These are phyloP conservation scores for Cynopterus brachyotis DNA, from an alignment of 2,113 vertebrate genomes.

Conservation along the genomic window DNA sequence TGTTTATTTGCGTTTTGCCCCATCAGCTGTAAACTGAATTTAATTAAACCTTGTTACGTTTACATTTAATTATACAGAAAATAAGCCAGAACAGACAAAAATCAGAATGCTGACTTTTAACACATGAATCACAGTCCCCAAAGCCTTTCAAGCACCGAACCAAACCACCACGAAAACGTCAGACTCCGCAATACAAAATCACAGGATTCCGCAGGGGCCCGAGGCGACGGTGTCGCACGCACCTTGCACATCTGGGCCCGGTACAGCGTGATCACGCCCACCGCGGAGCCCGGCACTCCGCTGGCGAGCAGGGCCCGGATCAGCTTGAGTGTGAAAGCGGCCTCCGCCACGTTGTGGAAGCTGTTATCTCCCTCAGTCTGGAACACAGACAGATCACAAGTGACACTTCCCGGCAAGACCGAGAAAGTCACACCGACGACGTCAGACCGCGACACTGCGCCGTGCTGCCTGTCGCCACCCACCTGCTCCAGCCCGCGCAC, in stretches of 20 bases:
- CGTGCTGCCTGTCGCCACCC: not conserved
- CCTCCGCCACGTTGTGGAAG: constrained; percentile 87
- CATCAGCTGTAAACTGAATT: constrained; percentile 76
- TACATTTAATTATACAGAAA: constrained; percentile 73
- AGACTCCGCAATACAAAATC: not conserved
- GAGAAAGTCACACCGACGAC: not conserved
- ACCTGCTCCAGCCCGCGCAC: constrained; percentile 85
- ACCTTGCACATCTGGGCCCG: constrained; percentile 89
- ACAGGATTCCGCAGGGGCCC: not conserved
- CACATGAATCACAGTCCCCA: not conserved
- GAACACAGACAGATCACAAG: constrained; percentile 37
- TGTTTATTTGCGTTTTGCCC: constrained; percentile 73
- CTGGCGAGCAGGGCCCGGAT: constrained; percentile 84
- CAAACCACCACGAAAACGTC: not conserved
- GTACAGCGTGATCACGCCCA: constrained; percentile 88
- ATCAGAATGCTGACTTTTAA: constrained; percentile 43
- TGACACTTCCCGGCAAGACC: constrained; percentile 36
- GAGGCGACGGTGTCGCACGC: not conserved
- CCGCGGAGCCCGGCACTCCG: constrained; percentile 79
- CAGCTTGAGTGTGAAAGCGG: constrained; percentile 84
- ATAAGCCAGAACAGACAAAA: constrained; percentile 57
- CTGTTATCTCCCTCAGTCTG: constrained; percentile 85
- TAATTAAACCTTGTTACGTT: constrained; percentile 74
- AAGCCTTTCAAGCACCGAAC: constrained; percentile 37
- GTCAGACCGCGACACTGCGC: too few relatives aligned